Evolutionary conservation across 1,140 invertebrate species (phyloP), one percentile per base, ranked within the genome.

Genomic region (Ladona fulva): DNA sequence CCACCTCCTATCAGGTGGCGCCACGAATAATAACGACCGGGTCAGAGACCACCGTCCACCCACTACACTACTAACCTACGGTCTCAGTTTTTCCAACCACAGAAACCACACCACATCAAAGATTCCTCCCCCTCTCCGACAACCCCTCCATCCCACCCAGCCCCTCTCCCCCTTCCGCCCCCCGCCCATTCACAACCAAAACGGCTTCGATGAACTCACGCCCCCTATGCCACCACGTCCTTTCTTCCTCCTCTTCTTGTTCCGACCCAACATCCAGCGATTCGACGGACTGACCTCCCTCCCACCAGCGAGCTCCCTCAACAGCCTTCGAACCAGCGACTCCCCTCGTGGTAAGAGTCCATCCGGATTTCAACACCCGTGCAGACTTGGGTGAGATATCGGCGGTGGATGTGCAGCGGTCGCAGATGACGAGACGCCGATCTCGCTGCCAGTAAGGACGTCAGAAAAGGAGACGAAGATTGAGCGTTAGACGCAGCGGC

Each of bases 261-360:
- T 66, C 52, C 52, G 14, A 19, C 52, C 52, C 52, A 66, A 66
- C 52, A 66, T 66, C 52, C 52, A 66, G 52, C 78, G 75, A 75
- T 77, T 25, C 52, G 73, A 44, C 42, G 74, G 74, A 73, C 78
- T 73, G 29, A 22, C 29, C 14, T 29, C 78, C 19, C 76, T 75
- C 19, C 22, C 66, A 7, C 74, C 1, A 29, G 76, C 29, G 7
- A 22, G 8, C 14, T 24, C 22, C 76, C 52, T 66, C 52, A 16
- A 66, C 52, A 5, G 52, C 52, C n/a, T 37, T 37, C 29, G 11
- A 42, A 22, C 78, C 42, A 44, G 1, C 76, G 22, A 29, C 78
- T 24, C 78, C 76, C 44, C 78, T 19, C 25, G 66, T 16, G 22
- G 76, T n/a, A 42, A 52, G 7, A 42, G 44, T 42, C 44, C 76